A percentile compares a stretch with the other conserved stretches of the same genome.
Evolutionary conservation across 2,888 invertebrate species (phyloP).

Genomic region (Limenitis camilla): DNA sequence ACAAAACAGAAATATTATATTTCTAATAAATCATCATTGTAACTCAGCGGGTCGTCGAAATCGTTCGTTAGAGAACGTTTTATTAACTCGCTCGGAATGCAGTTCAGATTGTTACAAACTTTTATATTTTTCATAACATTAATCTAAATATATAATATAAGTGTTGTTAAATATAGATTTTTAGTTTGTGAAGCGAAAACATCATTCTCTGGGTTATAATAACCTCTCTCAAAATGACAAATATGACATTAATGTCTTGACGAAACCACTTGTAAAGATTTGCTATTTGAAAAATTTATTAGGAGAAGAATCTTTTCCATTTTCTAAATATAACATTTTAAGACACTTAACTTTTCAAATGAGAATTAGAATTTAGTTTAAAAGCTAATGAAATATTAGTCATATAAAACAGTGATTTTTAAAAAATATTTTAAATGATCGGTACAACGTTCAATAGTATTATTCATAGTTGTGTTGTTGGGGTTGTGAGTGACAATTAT

Average conservation of each 20-base stretch:
- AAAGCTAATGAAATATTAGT: neutral
- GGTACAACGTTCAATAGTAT: conserved; percentile 12
- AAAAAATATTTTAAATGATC: conserved; percentile 6
- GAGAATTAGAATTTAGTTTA: too few relatives aligned
- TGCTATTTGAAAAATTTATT: too few relatives aligned
- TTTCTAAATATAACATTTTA: too few relatives aligned
- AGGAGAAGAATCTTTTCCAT: too few relatives aligned
- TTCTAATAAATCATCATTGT: conserved; percentile 64
- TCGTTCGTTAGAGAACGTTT: conserved; percentile 64
- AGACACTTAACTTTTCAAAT: too few relatives aligned
- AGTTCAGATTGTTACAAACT: conserved; percentile 23
- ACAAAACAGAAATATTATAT: conserved; percentile 39
- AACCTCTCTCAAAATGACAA: too few relatives aligned
- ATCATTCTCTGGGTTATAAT: too few relatives aligned
- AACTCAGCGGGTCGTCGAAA: conserved; percentile 58
- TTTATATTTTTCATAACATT: conserved; percentile 24
- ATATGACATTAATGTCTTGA: too few relatives aligned
- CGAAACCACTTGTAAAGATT: too few relatives aligned
- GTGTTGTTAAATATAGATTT: neutral
- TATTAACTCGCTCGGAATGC: conserved; percentile 64
- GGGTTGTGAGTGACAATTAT: conserved; percentile 22
- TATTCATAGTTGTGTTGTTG: conserved; percentile 14
- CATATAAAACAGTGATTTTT: conserved; percentile 1
- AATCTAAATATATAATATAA: conserved; percentile 13
- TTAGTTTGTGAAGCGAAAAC: too few relatives aligned